Evolutionary conservation across 2,888 invertebrate species (phyloP), one percentile per base, ranked within the genome.

Genomic region (Malachius bipustulatus): DNA sequence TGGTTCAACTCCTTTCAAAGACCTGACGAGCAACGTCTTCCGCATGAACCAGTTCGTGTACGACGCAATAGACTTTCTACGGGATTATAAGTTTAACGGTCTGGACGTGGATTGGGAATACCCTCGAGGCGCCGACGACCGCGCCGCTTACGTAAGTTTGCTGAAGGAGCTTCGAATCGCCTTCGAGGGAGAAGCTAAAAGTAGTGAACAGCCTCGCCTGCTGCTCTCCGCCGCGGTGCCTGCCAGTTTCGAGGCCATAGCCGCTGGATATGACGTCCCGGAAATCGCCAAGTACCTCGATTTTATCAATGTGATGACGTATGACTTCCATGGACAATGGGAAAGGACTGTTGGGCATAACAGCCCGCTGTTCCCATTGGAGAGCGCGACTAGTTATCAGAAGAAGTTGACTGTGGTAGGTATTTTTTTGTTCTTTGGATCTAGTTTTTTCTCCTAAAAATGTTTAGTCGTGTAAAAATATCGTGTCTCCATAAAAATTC

Each of bases 311-410:
- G 82, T 91, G 6, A 90, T 91, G 90, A 89, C 90, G 0, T 93
- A 91, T 55, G 91, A 91, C 59, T 91, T 91, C 72, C 90, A 90
- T 55, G 91, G 91, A 0, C 88, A 89, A 57, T 91, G 90, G 90
- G 90, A 91, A 58, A 71, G 88, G 39, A 83, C 85, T 44, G 89
- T 91, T 2, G 90, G 90, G 3, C 91, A 91, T 61, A 91, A 91
- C 66, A 85, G 88, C 34, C 91, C 91, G 0, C 71, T 91, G 1
- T 88, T 79, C 63, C 82, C 91, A 0, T 65, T 91, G 14, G 89
- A 89, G 57, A 82, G 87, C 47, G 84, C 90, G 12, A 84, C 87
- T 3, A 82, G 84, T 50, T 84, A 90, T 56, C 88, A 90, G 64
- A 90, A 89, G 67, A 90, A 90, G 67, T 70, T 91, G 33, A 91